Conservation (phyloP, 1,140 invertebrate genomes). For the Caenorhabditis remanei region DNA sequence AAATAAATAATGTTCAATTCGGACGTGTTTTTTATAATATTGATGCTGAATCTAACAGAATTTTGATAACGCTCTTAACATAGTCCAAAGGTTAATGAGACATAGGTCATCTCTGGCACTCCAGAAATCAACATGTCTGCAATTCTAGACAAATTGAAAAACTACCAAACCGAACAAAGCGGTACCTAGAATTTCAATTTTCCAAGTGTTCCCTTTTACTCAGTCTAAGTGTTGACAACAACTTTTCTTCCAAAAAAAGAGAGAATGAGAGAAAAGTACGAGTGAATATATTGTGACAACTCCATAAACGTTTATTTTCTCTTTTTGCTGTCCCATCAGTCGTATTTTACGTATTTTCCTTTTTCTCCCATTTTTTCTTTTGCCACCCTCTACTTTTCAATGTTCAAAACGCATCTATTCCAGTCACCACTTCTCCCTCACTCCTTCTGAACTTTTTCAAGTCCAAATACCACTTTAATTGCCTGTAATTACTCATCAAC, state of each 20-base stretch:
- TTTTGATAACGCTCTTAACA: no score
- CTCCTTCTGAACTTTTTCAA: not conserved
- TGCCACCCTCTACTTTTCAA: not conserved
- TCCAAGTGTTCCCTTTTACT: not conserved
- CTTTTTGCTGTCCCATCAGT: no score
- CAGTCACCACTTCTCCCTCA: no score
- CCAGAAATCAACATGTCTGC: no score
- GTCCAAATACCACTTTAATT: not conserved
- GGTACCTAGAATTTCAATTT: not conserved
- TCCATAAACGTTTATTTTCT: conserved; percentile 8
- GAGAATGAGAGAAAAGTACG: not conserved
- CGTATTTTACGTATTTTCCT: not conserved
- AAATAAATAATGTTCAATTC: no score
- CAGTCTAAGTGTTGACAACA: not conserved
- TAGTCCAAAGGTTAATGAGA: no score
- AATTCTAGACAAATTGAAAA: no score
- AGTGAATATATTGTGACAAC: conserved; percentile 17
- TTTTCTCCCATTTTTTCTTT: not conserved
- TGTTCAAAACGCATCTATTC: no score
- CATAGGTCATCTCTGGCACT: no score
- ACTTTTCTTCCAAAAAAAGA: not conserved
- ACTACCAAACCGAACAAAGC: no score
- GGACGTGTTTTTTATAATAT: no score
- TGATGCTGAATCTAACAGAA: no score
- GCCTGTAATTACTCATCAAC: not conserved